Percentiles rank a stretch among this genome's conserved stretches.
phyloP scores from a whole-genome alignment of 2,888 invertebrate species.

The Trachelus stipa region DNA sequence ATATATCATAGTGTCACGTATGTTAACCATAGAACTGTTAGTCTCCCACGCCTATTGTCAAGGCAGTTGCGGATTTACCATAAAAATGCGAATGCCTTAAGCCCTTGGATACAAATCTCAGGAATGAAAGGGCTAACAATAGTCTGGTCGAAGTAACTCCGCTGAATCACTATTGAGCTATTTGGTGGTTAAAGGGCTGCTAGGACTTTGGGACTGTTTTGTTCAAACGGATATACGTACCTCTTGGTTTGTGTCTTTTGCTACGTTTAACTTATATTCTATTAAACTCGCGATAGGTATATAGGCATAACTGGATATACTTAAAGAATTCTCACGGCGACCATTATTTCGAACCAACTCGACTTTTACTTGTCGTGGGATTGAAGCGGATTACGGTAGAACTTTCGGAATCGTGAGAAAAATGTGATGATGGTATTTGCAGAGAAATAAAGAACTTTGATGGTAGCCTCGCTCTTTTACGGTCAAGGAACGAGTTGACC shows the following conservation, averaged over 20 bases:
- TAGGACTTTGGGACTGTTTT: constrained; percentile 40
- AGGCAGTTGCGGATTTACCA: constrained; percentile 52
- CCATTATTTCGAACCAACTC: neutral
- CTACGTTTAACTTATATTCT: neutral
- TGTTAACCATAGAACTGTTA: constrained; percentile 47
- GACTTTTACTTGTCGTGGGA: neutral
- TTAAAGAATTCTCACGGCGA: neutral
- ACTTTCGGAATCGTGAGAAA: constrained; percentile 17
- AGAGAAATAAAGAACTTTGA: constrained; percentile 29
- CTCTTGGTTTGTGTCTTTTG: neutral
- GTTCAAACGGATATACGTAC: neutral
- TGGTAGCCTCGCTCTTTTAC: constrained; percentile 22
- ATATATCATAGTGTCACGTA: constrained; percentile 43
- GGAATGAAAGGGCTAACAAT: constrained; percentile 38
- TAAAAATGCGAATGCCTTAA: constrained; percentile 52
- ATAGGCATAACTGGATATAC: neutral
- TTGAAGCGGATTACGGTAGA: neutral
- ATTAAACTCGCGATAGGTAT: neutral
- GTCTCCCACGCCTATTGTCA: constrained; percentile 64
- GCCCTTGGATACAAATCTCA: constrained; percentile 40
- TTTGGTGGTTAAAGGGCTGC: constrained; percentile 52
- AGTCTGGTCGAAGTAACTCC: constrained; percentile 26
- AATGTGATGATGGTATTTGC: constrained; percentile 26
- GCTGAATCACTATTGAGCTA: constrained; percentile 51
- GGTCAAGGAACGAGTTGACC: neutral